Base-by-base conservation (phyloP, 2,888 invertebrate species). In the Mimas tiliae region DNA sequence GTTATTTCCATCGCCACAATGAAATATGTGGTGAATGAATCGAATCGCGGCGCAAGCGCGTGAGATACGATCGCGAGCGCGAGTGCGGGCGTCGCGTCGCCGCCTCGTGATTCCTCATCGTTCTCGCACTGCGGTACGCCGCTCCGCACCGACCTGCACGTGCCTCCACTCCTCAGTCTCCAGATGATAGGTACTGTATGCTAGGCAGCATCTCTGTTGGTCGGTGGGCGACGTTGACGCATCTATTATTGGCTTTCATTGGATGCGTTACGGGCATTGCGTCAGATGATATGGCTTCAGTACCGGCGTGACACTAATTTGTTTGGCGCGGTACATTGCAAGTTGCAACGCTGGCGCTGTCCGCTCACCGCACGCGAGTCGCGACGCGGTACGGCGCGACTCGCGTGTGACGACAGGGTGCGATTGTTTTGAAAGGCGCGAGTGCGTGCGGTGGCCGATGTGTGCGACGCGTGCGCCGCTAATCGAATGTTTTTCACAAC, bases 401-500 rank as follows among this genome's bases (percentile, higher is more conserved):
- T 27, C n/a, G n/a, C n/a, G n/a, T n/a, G n/a, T n/a, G n/a, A 27
- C 27, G 27, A 27, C 4, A 4, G 27, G 45, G 14, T 14, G 45
- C 12, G 1, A 9, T 11, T 45, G 14, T 45, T 45, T 45, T 45
- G 6, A 11, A 45, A 45, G 4, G 12, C 45, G 11, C 14, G 45
- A 7, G 14, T 14, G 45, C 38, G 38, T 6, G 19, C 42, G 58
- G 38, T 38, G n/a, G n/a, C n/a, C n/a, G n/a, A n/a, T n/a, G 55
- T 34, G 27, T 27, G 27, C 1, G 27, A 4, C 4, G 27, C 27
- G 27, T 34, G 38, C 16, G 55, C n/a, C 38, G 34, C 34, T 34
- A 34, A 55, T 55, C 72, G 70, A 76, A 76, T 80, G 79, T 76
- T 82, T 82, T 80, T 80, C 75, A 73, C 75, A 77, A 71, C 68